Conservation (phyloP, 2,113 vertebrate genomes). For the Mesocricetus auratus region DNA sequence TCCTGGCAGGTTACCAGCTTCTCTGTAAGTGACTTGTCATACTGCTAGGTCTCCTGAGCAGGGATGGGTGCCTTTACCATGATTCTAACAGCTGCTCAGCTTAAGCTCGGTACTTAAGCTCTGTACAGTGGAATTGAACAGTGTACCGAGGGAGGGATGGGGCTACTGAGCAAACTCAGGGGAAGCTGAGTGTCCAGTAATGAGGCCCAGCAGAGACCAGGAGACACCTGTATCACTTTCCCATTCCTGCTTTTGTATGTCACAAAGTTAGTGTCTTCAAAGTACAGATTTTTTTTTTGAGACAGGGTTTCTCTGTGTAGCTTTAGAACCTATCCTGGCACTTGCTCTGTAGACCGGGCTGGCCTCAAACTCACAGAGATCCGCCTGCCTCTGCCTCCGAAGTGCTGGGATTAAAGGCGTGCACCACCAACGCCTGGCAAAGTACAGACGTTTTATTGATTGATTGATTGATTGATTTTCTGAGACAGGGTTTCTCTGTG, state of each 20-base stretch:
- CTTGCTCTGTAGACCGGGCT: not conserved
- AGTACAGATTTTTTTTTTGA: not conserved
- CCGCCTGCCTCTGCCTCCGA: not conserved
- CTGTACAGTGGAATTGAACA: not conserved
- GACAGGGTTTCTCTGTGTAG: not conserved
- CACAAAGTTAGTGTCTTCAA: not conserved
- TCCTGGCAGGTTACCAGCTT: not conserved
- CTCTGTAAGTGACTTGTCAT: not conserved
- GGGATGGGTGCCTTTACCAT: not conserved
- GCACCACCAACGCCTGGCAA: too few species aligned
- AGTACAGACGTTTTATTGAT: too few species aligned
- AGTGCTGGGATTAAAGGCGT: not conserved
- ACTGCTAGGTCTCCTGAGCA: not conserved
- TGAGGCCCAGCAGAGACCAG: not conserved
- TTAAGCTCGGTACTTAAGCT: not conserved
- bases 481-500: not conserved
- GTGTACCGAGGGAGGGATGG: not conserved
- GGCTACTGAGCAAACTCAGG: slow-evolving; percentile 22
- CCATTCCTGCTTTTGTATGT: not conserved
- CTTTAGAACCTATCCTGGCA: not conserved
- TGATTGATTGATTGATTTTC: not conserved
- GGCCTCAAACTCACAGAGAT: not conserved
- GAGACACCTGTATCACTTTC: not conserved
- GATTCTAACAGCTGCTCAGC: not conserved
- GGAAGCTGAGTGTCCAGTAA: not conserved